phyloP scores from a whole-genome alignment of 2,888 invertebrate genomes.

The Gari tellinella region DNA sequence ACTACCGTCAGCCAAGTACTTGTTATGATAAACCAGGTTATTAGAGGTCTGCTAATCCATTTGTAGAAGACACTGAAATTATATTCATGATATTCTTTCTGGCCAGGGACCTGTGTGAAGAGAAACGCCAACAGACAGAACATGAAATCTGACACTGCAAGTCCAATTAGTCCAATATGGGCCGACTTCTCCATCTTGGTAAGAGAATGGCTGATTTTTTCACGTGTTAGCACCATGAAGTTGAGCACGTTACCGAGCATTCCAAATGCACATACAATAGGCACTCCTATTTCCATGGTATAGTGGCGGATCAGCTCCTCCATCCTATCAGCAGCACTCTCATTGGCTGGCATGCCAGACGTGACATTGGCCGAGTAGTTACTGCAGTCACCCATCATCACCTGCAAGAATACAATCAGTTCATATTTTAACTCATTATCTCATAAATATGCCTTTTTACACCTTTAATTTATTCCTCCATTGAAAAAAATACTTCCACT shows the following conservation, averaged over 20 bases:
- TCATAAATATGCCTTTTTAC: no score
- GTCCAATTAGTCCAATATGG: conserved; percentile 80
- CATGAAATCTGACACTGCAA: conserved; percentile 82
- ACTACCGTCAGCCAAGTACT: conserved; percentile 83
- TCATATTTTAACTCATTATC: no score
- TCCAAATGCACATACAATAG: conserved; percentile 78
- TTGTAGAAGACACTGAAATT: conserved; percentile 72
- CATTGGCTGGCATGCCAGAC: neutral
- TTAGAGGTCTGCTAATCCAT: conserved; percentile 74
- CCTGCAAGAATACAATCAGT: no score
- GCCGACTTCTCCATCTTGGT: conserved; percentile 82
- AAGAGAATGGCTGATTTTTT: conserved; percentile 76
- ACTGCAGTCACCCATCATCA: conserved; percentile 9
- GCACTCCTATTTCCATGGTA: conserved; percentile 75
- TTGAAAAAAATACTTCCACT: no score
- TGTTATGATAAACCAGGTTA: conserved; percentile 81
- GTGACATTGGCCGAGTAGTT: conserved; percentile 17
- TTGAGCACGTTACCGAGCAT: conserved; percentile 80
- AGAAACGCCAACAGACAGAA: conserved; percentile 80
- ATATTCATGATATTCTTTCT: conserved; percentile 54
- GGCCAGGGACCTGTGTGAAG: conserved; percentile 71
- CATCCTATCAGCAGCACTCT: conserved; percentile 33
- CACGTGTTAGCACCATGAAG: conserved; percentile 78
- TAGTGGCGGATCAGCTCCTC: conserved; percentile 64
- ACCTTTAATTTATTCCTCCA: no score